Conservation (phyloP, 2,888 invertebrate species). For the Drosophila acutilabella region DNA sequence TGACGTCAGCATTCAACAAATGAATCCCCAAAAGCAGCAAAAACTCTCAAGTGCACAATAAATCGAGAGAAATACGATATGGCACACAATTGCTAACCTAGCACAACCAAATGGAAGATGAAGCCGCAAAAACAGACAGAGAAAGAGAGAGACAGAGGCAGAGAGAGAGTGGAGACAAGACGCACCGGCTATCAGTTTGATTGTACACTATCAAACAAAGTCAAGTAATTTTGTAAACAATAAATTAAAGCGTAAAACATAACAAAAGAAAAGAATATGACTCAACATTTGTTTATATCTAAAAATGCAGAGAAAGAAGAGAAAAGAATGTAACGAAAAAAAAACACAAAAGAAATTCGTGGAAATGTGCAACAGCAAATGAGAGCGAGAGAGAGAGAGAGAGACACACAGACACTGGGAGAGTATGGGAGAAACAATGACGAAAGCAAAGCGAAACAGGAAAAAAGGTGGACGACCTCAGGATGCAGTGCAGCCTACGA, state of each 20-base stretch:
- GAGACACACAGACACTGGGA: not conserved
- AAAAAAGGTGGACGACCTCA: constrained; percentile 71
- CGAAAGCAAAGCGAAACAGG: constrained; percentile 54
- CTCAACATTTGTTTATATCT: constrained; percentile 21
- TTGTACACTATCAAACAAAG: constrained; percentile 29
- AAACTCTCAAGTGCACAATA: not conserved
- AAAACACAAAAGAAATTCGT: constrained; percentile 4
- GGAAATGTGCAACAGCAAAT: constrained; percentile 23
- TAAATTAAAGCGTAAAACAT: constrained; percentile 16
- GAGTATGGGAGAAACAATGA: constrained; percentile 42
- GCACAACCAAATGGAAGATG: constrained; percentile 25
- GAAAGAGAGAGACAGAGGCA: not conserved
- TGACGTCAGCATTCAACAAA: constrained; percentile 7
- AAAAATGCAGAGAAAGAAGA: constrained; percentile 13
- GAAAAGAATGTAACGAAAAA: constrained; percentile 3
- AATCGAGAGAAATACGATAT: constrained; percentile 1
- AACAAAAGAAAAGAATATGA: constrained; percentile 6
- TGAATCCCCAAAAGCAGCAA: constrained; percentile 5
- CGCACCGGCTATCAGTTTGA: constrained; percentile 20
- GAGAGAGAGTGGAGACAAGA: not conserved
- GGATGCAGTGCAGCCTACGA: constrained; percentile 42
- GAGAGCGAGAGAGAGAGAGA: constrained; percentile 2
- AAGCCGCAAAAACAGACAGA: not conserved
- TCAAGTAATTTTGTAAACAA: constrained; percentile 24
- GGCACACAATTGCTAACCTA: constrained; percentile 37